These are phyloP conservation scores for Sphecodes monilicornis DNA, from an alignment of 2,888 invertebrate species.

Conservation along the genomic window DNA sequence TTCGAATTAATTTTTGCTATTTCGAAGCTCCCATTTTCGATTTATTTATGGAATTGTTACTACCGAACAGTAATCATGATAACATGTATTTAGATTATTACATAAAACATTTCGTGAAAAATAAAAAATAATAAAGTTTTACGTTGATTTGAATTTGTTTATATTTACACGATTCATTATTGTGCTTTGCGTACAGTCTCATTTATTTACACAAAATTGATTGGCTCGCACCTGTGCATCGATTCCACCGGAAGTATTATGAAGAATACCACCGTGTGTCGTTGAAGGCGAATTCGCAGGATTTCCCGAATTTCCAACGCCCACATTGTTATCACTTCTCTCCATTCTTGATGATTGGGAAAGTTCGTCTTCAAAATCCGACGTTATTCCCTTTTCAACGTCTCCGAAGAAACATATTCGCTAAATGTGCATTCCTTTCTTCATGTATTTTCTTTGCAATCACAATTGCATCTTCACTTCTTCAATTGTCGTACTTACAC, in stretches of 20 bases:
- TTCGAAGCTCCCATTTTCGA: background rate
- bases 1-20: background rate
- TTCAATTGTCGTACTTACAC: no score
- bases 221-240: conserved; percentile 76
- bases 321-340: conserved; percentile 76
- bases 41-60: background rate
- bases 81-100: background rate
- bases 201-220: conserved; percentile 10
- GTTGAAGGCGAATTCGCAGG: conserved; percentile 75
- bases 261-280: conserved; percentile 72
- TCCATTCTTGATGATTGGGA: conserved; percentile 68
- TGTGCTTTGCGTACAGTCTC: background rate
- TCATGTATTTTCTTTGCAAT: background rate
- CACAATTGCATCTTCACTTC: conserved; percentile 14
- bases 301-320: conserved; percentile 75
- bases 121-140: background rate
- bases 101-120: background rate
- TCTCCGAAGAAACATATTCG: conserved; percentile 23
- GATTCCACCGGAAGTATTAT: conserved; percentile 73
- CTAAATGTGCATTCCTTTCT: conserved; percentile 16
- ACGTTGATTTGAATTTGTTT: background rate
- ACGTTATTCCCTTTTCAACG: conserved; percentile 22
- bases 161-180: background rate
- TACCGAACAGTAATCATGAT: background rate
- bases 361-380: conserved; percentile 27